Evolutionary conservation across 2,113 vertebrate genomes (phyloP), one percentile per base, ranked within the genome.

Genomic region (Diglossa brunneiventris): DNA sequence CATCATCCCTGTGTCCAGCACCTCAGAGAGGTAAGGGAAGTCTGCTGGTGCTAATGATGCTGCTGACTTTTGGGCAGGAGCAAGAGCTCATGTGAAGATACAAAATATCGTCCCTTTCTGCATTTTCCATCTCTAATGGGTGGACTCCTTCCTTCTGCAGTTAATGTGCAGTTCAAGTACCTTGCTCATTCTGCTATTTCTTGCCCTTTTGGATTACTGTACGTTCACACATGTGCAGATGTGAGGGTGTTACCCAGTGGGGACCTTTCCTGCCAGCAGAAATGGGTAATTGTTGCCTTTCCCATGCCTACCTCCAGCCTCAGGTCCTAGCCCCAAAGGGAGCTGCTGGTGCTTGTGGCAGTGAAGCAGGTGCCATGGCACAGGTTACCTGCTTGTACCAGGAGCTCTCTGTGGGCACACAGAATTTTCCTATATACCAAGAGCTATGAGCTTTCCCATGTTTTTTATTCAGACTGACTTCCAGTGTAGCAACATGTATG

Each of bases 191-290:
- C 28, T 91, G 23, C 30, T 76, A 0, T 44, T 89, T 44, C 72
- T 77, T 68, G 27, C 15, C 35, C 68, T 89, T 79, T 52, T 23
- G 44, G 35, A 15, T 47, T 13, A 37, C 15, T 23, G 55, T 55
- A 53, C 12, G 44, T 53, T 70, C 0, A 2, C 28, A 3, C 16
- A 11, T 7, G 9, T 23, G 11, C 26, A 35, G 7, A 7, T 5
- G 27, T 15, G 16, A 79, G 37, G 13, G 22, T 53, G 37, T 83
- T 80, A 53, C 6, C 37, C 62, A 10, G 27, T 19, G 19, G 30
- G 33, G 24, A 64, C 6, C 44, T 64, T 85, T 74, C 20, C n/a
- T 89, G 17, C 15, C 63, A 30, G 9, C 53, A 46, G 26, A 23
- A 61, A 33, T 42, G 39, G 41, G 17, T 31, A 44, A n/a, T 47